Evolutionary conservation across 2,797 vertebrate species (phyloP).

Genomic region (Enteromius mattozi): DNA sequence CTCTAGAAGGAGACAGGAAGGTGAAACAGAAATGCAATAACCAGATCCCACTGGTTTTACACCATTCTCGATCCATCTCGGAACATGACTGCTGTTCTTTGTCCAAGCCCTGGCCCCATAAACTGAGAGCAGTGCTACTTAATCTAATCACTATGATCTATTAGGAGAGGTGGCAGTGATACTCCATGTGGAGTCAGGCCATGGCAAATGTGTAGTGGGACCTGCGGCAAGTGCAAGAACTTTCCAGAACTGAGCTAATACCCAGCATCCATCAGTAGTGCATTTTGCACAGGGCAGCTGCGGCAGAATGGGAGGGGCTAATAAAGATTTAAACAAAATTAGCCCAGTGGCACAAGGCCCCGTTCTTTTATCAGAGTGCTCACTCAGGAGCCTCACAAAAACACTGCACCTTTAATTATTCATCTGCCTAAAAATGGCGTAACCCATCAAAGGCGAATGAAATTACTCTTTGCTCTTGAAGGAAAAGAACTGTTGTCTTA

Average conservation of each 20-base stretch:
- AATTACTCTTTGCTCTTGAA: neutral
- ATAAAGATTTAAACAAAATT: constrained; percentile 58
- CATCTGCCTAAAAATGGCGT: constrained; percentile 24
- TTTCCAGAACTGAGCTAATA: constrained; percentile 42
- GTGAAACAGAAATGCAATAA: neutral
- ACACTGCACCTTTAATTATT: constrained; percentile 44
- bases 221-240: constrained; percentile 8
- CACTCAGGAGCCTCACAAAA: constrained; percentile 34
- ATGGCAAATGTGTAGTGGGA: constrained; percentile 47
- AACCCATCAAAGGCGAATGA: constrained; percentile 12
- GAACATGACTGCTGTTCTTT: constrained; percentile 25
- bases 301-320: constrained; percentile 24
- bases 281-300: constrained; percentile 35
- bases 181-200: constrained; percentile 39
- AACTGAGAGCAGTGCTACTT: constrained; percentile 33
- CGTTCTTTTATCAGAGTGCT: constrained; percentile 19
- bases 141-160: constrained; percentile 55
- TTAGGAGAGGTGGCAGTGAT: constrained; percentile 48
- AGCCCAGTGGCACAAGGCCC: constrained; percentile 22
- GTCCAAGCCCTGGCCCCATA: neutral
- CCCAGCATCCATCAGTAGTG: constrained; percentile 54
- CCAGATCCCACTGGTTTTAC: neutral
- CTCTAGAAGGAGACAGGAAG: neutral
- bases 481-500: neutral
- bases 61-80: constrained; percentile 17